Percentiles rank a stretch among this genome's conserved stretches.
Conservation (phyloP, 2,797 vertebrate species). For the Anguilla megastoma region DNA sequence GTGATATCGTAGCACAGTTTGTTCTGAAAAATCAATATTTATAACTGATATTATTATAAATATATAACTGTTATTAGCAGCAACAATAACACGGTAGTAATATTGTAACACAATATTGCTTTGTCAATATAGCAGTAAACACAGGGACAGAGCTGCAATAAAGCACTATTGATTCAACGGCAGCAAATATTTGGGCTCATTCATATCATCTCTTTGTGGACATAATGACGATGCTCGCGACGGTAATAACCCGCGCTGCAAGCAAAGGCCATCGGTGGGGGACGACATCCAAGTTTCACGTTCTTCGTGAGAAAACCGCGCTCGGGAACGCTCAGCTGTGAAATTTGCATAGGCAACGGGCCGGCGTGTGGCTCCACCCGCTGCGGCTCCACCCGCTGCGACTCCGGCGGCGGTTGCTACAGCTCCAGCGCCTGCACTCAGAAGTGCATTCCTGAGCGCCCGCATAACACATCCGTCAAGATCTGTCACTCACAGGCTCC, state of each 20-base stretch:
- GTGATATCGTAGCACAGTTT: not conserved
- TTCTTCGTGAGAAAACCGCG: too few species aligned
- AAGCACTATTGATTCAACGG: slow-evolving; percentile 1
- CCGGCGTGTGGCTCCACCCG: not conserved
- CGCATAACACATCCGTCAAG: not conserved
- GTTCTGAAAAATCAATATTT: not conserved
- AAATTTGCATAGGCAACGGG: slow-evolving; percentile 20
- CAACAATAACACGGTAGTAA: not conserved
- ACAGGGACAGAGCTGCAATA: not conserved
- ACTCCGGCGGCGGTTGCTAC: not conserved
- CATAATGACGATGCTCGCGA: not conserved
- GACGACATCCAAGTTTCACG: not conserved
- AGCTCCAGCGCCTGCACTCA: not conserved
- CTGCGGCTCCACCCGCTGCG: too few species aligned
- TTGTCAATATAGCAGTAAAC: slow-evolving; percentile 14
- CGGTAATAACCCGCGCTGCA: too few species aligned
- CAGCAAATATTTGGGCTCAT: not conserved
- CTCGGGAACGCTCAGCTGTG: not conserved
- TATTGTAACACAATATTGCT: slow-evolving; percentile 3
- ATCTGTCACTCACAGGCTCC: not conserved
- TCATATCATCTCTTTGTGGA: not conserved
- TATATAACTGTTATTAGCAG: not conserved
- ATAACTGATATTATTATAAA: not conserved
- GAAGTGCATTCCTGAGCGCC: not conserved
- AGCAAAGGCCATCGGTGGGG: not conserved